Percentiles rank a stretch among this genome's conserved stretches.
Conservation (phyloP, 37 sponge, comb jelly and placozoan species). For the Mnemiopsis leidyi region DNA sequence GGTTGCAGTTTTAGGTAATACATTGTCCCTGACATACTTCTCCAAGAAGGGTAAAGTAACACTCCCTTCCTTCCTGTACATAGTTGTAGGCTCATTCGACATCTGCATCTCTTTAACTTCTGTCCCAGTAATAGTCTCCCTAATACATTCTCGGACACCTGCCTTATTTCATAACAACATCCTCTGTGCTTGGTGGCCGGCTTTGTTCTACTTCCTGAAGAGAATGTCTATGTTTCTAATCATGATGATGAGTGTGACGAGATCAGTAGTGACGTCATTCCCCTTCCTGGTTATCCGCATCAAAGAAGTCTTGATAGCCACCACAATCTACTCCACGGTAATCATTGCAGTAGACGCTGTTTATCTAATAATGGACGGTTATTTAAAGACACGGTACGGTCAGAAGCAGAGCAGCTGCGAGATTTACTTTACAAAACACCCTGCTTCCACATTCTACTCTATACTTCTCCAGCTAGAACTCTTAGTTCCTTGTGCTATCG, state of each 20-base stretch:
- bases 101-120: neutral
- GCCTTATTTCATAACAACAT: neutral
- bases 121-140: neutral
- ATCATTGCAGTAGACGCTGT: neutral
- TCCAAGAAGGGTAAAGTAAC: neutral
- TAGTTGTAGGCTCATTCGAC: neutral
- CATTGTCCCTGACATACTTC: neutral
- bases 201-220: neutral
- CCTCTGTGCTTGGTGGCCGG: neutral
- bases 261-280: neutral
- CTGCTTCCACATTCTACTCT: neutral
- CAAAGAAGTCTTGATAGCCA: neutral
- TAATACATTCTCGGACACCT: neutral
- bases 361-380: neutral
- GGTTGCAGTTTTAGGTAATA: neutral
- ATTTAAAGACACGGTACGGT: neutral
- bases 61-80: neutral
- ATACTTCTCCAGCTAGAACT: neutral
- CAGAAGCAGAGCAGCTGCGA: neutral
- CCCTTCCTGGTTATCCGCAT: neutral
- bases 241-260: neutral
- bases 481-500: neutral
- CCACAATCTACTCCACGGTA: neutral
- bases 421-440: neutral
- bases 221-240: neutral